Evolutionary conservation across 2,113 vertebrate species (phyloP).

Genomic region (Odocoileus virginianus): DNA sequence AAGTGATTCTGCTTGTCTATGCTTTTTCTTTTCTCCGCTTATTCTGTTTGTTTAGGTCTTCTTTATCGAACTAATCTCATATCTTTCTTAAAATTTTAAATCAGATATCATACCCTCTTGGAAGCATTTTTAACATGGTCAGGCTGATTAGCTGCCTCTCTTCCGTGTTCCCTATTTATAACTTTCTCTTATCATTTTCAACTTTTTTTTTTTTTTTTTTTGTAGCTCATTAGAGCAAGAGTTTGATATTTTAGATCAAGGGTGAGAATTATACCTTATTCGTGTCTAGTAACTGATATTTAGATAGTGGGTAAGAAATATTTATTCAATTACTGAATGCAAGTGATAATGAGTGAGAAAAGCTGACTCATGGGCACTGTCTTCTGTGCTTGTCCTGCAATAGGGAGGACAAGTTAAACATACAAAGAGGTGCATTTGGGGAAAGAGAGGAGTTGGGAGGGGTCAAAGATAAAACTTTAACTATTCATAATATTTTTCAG

Average conservation of each 20-base stretch:
- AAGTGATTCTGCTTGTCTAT: neutral
- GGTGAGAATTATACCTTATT: neutral
- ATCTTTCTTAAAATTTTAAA: neutral
- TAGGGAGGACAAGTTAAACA: neutral
- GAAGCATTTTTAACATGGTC: neutral
- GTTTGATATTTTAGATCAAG: neutral
- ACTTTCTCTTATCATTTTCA: neutral
- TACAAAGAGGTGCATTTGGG: neutral
- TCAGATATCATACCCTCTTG: neutral
- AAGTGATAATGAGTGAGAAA: neutral
- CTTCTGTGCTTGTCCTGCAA: neutral
- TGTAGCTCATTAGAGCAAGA: neutral
- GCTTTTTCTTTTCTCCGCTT: neutral
- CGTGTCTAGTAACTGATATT: neutral
- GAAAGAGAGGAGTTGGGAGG: neutral
- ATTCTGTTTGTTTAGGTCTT: neutral
- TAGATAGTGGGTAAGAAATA: neutral
- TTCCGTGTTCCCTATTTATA: neutral
- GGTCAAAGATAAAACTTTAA: neutral
- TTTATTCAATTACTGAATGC: neutral
- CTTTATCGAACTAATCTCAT: neutral
- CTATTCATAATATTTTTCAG: neutral
- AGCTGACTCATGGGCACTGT: neutral
- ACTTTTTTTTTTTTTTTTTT: neutral
- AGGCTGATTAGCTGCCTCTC: neutral